phyloP scores from a whole-genome alignment of 2,113 vertebrate species.

The Melanocharis versteri region DNA sequence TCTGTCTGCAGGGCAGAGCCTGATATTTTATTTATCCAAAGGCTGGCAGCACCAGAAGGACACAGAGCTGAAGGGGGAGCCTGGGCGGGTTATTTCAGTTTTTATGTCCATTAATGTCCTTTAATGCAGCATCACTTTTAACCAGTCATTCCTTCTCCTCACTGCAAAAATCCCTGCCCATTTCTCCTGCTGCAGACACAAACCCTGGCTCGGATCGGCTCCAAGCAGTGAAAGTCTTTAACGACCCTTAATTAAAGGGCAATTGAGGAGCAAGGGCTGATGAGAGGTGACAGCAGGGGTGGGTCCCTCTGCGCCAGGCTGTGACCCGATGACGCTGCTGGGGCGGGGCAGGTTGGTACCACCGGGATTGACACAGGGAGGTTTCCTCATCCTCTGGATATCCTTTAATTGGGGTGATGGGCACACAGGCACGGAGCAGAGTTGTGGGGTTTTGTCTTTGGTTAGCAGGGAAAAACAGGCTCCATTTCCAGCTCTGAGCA shows the following conservation, averaged over 20 bases:
- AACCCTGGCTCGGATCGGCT: neutral
- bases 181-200: neutral
- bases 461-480: neutral
- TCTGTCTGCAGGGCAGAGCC: neutral
- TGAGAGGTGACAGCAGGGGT: slow-evolving; percentile 45
- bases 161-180: neutral
- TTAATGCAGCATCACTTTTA: neutral
- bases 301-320: slow-evolving; percentile 52
- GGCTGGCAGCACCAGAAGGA: neutral
- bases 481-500: neutral
- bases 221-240: slow-evolving; percentile 47
- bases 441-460: neutral
- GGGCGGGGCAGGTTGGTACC: neutral
- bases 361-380: slow-evolving; percentile 7
- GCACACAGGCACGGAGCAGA: neutral
- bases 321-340: neutral
- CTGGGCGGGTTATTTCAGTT: neutral
- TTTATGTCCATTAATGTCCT: neutral
- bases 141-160: neutral
- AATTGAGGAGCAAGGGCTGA: slow-evolving; percentile 52
- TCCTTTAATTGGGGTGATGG: slow-evolving; percentile 43
- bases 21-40: slow-evolving; percentile 43
- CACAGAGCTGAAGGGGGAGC: neutral
- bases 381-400: slow-evolving; percentile 46
- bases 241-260: slow-evolving; percentile 65